Evolutionary conservation across 2,113 vertebrate genomes (phyloP).

Genomic region (Microcebus jonahi): DNA sequence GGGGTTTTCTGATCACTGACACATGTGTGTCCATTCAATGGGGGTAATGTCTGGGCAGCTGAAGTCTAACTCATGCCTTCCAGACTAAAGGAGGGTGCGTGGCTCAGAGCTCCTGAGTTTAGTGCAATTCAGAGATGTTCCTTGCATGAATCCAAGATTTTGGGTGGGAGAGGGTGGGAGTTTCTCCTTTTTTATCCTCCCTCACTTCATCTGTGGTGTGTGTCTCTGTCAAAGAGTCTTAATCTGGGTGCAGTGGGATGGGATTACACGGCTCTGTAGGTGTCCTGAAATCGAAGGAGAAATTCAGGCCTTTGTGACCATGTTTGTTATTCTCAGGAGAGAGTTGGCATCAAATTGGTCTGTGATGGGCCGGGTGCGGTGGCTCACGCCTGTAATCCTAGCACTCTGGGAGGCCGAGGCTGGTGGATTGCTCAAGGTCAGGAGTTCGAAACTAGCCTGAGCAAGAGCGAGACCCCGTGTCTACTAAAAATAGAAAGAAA

Average conservation of each 20-base stretch:
- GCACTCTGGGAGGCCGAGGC: no score
- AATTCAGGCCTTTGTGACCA: neutral
- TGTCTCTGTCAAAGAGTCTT: neutral
- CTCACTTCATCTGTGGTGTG: neutral
- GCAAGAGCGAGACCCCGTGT: no score
- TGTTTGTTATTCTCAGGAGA: neutral
- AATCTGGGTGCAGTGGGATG: neutral
- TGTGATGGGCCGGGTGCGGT: no score
- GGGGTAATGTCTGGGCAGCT: neutral
- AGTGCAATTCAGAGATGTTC: neutral
- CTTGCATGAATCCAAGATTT: neutral
- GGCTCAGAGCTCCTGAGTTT: neutral
- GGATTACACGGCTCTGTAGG: neutral
- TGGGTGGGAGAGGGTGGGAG: neutral
- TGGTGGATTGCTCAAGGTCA: no score
- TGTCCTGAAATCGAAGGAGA: neutral
- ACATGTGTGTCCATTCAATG: neutral
- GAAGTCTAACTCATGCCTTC: neutral
- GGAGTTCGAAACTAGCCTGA: no score
- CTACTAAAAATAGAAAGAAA: no score
- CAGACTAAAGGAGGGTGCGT: neutral
- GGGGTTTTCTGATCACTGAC: neutral
- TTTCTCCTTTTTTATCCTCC: neutral
- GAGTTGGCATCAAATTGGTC: neutral
- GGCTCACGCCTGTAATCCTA: no score